A percentile compares a stretch with the other conserved stretches of the same genome.
phyloP scores from a whole-genome alignment of 53 echinoderm and acorn worm genomes.

The Arbacia lixula region DNA sequence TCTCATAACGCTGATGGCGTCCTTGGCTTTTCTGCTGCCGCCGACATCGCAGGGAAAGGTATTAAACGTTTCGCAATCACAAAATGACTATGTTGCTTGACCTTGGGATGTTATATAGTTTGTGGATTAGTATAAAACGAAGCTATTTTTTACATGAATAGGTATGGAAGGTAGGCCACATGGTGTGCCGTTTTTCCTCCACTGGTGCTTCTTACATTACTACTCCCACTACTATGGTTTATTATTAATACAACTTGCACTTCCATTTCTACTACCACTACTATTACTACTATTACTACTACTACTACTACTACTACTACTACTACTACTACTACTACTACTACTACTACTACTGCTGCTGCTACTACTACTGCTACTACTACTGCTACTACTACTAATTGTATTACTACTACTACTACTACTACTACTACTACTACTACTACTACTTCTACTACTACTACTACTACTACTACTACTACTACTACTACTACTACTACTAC shows the following conservation, averaged over 20 bases:
- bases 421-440: constrained; percentile 20
- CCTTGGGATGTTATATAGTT: too few relatives aligned
- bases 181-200: neutral
- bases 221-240: neutral
- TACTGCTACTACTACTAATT: too few relatives aligned
- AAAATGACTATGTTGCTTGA: too few relatives aligned
- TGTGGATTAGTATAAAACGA: too few relatives aligned
- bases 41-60: constrained; percentile 95
- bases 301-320: constrained; percentile 20
- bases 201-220: neutral
- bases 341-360: neutral
- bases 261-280: too few relatives aligned
- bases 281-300: constrained; percentile 19
- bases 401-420: too few relatives aligned
- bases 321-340: constrained; percentile 1
- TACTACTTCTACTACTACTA: constrained; percentile 20
- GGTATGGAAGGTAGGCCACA: too few relatives aligned
- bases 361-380: constrained; percentile 8
- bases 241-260: neutral
- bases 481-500: constrained; percentile 24
- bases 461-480: constrained; percentile 20
- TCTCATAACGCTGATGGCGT: constrained; percentile 91
- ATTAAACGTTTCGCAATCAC: too few relatives aligned
- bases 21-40: constrained; percentile 91
- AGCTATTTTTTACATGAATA: too few relatives aligned